phyloP scores from a whole-genome alignment of 2,888 invertebrate species.

The Thalpophila matura region DNA sequence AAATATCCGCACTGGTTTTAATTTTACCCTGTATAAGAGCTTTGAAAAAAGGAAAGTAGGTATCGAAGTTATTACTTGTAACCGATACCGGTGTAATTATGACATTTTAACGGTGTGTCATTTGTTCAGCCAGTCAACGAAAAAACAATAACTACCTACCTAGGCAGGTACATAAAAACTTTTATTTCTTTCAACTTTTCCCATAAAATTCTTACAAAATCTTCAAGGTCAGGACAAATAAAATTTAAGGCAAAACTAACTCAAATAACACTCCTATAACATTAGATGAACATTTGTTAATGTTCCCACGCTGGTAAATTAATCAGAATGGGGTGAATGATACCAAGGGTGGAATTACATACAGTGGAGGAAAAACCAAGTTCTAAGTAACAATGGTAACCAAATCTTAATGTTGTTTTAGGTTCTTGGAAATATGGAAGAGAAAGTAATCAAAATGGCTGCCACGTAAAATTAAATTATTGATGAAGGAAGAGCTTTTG shows the following conservation, averaged over 20 bases:
- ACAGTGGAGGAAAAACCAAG: slow-evolving; percentile 9
- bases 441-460: background rate
- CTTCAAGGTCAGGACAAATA: slow-evolving; percentile 1
- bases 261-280: slow-evolving; percentile 16
- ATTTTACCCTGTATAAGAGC: too few species aligned
- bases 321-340: slow-evolving; percentile 33
- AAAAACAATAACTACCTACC: too few species aligned
- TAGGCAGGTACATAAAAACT: too few species aligned
- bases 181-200: background rate
- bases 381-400: slow-evolving; percentile 10
- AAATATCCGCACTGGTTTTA: too few species aligned
- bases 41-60: too few species aligned
- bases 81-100: too few species aligned
- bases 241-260: background rate
- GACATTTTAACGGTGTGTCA: too few species aligned
- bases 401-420: slow-evolving; percentile 11
- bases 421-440: background rate
- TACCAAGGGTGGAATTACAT: slow-evolving; percentile 28
- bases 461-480: too few species aligned
- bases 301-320: slow-evolving; percentile 49
- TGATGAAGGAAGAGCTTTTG: too few species aligned
- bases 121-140: too few species aligned
- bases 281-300: slow-evolving; percentile 33
- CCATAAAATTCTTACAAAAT: background rate
- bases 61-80: too few species aligned